Evolutionary conservation across 2,888 invertebrate species (phyloP).

Genomic region (Pheosia tremula): DNA sequence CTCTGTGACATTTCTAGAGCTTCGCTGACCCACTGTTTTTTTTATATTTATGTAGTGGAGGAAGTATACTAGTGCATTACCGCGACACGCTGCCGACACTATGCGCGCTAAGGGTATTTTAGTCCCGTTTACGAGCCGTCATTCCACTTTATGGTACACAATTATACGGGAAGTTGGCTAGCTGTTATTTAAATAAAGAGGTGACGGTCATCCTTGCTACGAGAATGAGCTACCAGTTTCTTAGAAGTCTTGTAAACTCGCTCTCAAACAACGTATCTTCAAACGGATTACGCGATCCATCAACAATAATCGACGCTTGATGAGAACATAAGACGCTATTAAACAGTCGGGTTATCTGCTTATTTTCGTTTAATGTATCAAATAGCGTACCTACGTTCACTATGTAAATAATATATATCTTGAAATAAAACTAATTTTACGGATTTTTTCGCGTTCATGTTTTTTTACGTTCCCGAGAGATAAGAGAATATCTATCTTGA

Average conservation of each 20-base stretch:
- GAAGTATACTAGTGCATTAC: slow-evolving; percentile 22
- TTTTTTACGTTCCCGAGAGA: too few relatives aligned
- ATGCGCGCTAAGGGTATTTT: slow-evolving; percentile 33
- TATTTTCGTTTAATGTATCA: too few relatives aligned
- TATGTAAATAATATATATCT: too few relatives aligned
- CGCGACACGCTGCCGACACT: slow-evolving; percentile 15
- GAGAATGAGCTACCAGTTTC: neutral
- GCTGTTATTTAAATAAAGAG: slow-evolving; percentile 28
- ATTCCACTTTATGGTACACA: slow-evolving; percentile 54
- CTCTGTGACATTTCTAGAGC: neutral
- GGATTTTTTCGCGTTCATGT: too few relatives aligned
- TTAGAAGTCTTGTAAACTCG: neutral
- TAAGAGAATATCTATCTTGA: too few relatives aligned
- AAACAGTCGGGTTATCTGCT: too few relatives aligned
- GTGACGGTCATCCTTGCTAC: slow-evolving; percentile 10
- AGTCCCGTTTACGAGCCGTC: slow-evolving; percentile 53
- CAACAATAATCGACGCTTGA: slow-evolving; percentile 11
- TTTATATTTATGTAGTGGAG: slow-evolving; percentile 10
- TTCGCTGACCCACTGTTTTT: too few relatives aligned
- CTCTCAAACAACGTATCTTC: neutral
- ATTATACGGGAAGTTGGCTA: slow-evolving; percentile 36
- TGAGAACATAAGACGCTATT: too few relatives aligned
- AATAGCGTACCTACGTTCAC: too few relatives aligned
- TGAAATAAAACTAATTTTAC: too few relatives aligned
- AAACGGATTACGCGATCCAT: slow-evolving; percentile 15